Base-by-base conservation (phyloP, 2,113 vertebrate species). In the Pitta sordida region DNA sequence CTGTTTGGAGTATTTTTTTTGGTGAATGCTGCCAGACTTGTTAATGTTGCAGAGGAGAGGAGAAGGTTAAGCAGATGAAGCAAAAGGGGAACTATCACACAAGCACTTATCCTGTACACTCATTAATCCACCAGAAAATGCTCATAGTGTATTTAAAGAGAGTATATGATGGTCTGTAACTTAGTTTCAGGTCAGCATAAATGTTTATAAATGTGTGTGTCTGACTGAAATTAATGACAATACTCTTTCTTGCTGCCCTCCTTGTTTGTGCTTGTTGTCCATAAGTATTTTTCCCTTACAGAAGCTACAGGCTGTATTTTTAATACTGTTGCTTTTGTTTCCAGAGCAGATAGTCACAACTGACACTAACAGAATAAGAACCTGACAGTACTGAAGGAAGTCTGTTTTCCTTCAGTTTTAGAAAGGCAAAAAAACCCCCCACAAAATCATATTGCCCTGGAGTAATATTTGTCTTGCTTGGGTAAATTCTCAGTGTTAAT, bases 391-490 rank as follows among this genome's bases (percentile, higher is more conserved):
- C 71, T 32, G 53, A 64, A 88, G 62, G 44, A 92, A 89, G 84
- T 65, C 36, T 70, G 1, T 63, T 84, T 88, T 95, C 44, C 52
- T 87, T 90, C 23, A 30, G 11, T 89, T 92, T 87, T 67, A 69
- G 77, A 73, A 83, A 78, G 64, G 23, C 11, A 27, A 13, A 62
- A 11, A n/a, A 8, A 1, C 9, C 37, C 36, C 59, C 23, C 59
- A 48, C 15, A 62, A 56, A 87, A 65, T 79, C 37, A 11, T 48
- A 19, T 76, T 95, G 53, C 81, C 77, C 62, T 58, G 29, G 65
- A 69, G 91, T 82, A 73, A 82, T 76, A 53, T 92, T 93, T 94
- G 51, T 86, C 91, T 96, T 94, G 70, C 90, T 77, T 58, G 91
- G 70, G 84, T 89, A 91, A 84, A 91, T 91, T 76, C 53, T 76